A percentile compares a stretch with the other conserved stretches of the same genome.
phyloP scores from a whole-genome alignment of 1,140 invertebrate genomes.

The Laupala kohalensis region DNA sequence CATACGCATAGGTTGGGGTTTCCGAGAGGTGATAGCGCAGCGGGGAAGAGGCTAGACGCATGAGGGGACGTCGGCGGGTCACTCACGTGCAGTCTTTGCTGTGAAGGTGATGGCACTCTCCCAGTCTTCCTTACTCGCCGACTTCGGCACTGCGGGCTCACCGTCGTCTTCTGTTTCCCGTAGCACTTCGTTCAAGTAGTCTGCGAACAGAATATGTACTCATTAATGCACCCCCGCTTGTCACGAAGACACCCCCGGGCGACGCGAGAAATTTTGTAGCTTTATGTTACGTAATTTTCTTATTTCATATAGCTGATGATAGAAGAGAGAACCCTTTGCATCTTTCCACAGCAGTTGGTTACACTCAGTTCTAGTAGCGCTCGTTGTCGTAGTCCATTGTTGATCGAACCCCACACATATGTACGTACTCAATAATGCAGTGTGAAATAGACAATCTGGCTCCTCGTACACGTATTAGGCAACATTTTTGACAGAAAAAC shows the following conservation, averaged over 20 bases:
- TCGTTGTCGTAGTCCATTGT: no score
- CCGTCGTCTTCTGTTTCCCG: constrained; percentile 53
- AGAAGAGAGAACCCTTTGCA: neutral
- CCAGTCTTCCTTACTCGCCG: constrained; percentile 48
- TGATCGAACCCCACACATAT: no score
- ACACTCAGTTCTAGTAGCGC: no score
- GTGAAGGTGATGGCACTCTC: constrained; percentile 77
- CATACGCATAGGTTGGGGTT: no score
- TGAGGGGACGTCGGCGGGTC: constrained; percentile 9
- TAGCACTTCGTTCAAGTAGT: constrained; percentile 67
- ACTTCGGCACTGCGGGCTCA: constrained; percentile 17
- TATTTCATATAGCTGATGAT: neutral
- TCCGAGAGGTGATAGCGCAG: no score
- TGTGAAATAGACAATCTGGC: no score
- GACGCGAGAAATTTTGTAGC: neutral
- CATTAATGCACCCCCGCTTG: neutral
- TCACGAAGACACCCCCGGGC: neutral
- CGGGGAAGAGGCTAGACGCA: neutral
- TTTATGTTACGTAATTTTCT: neutral
- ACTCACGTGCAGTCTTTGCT: constrained; percentile 69
- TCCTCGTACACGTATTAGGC: no score
- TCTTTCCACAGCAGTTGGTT: no score
- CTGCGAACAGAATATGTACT: no score
- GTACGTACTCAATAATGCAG: no score
- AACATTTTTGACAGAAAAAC: no score